These are phyloP conservation scores for Latrodectus geometricus DNA, from an alignment of 1,140 invertebrate species.

Conservation along the genomic window DNA sequence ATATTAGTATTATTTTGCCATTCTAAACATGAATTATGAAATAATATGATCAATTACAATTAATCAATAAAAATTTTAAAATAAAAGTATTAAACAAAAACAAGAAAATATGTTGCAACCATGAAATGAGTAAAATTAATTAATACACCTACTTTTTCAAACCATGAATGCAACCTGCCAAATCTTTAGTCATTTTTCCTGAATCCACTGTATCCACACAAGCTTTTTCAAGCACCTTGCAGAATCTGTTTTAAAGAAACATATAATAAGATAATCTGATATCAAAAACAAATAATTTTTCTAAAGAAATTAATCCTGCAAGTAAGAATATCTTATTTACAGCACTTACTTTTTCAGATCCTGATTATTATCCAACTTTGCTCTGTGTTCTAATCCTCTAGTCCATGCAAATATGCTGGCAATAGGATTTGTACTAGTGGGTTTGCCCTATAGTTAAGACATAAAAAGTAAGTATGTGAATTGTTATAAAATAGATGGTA, in stretches of 20 bases:
- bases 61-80: too few species aligned
- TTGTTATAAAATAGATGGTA: too few species aligned
- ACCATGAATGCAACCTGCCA: slow-evolving; percentile 89
- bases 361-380: slow-evolving; percentile 82
- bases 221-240: slow-evolving; percentile 75
- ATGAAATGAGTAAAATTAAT: not conserved
- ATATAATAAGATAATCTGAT: too few species aligned
- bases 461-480: too few species aligned
- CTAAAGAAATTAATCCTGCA: too few species aligned
- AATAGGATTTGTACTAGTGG: slow-evolving; percentile 90
- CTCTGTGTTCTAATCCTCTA: slow-evolving; percentile 83
- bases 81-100: too few species aligned
- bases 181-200: slow-evolving; percentile 92
- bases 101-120: too few species aligned
- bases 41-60: too few species aligned
- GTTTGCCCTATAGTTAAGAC: slow-evolving; percentile 73
- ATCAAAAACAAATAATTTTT: too few species aligned
- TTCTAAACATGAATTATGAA: too few species aligned
- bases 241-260: slow-evolving; percentile 69
- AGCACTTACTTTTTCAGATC: slow-evolving; percentile 74
- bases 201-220: slow-evolving; percentile 88
- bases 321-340: not conserved
- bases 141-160: slow-evolving; percentile 64
- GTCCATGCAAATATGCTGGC: slow-evolving; percentile 95
- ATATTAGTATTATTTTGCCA: too few species aligned